These are phyloP conservation scores for Microtus oregoni DNA, from an alignment of 2,113 vertebrate species.

Conservation along the genomic window DNA sequence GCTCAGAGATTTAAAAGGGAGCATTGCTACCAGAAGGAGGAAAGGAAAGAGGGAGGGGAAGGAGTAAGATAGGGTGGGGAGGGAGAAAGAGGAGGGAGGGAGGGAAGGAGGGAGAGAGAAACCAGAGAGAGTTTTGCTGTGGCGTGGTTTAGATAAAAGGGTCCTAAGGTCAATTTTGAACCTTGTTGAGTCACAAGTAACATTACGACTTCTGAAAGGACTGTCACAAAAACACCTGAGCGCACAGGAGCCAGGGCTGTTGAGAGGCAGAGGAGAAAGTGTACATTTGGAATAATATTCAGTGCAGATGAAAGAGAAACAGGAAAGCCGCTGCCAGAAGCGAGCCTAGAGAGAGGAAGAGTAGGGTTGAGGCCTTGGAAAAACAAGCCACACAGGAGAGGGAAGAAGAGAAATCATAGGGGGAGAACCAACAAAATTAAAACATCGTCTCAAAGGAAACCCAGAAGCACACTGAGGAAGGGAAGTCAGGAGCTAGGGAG, in stretches of 20 bases:
- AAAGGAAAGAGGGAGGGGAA: too few relatives aligned
- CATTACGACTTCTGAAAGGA: background rate
- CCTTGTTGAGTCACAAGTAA: background rate
- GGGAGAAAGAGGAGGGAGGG: fast-evolving
- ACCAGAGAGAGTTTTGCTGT: background rate
- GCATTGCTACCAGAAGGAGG: background rate
- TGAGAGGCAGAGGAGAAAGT: constrained; percentile 1
- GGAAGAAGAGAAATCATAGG: background rate
- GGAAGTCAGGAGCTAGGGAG: background rate
- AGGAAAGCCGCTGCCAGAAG: background rate
- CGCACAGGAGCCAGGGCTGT: background rate
- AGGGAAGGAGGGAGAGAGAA: background rate
- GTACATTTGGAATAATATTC: background rate
- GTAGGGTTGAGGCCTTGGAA: background rate
- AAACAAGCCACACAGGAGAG: background rate
- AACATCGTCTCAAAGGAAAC: background rate
- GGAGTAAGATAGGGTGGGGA: fast-evolving
- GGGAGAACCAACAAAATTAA: background rate
- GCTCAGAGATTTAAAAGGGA: background rate
- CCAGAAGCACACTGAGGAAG: background rate
- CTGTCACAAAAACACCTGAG: background rate
- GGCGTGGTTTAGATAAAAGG: background rate
- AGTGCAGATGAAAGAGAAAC: background rate
- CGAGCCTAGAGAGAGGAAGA: background rate
- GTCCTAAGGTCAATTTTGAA: background rate